Evolutionary conservation across 1,140 invertebrate species (phyloP), one percentile per base, ranked within the genome.

Genomic region (Hirudo medicinalis): DNA sequence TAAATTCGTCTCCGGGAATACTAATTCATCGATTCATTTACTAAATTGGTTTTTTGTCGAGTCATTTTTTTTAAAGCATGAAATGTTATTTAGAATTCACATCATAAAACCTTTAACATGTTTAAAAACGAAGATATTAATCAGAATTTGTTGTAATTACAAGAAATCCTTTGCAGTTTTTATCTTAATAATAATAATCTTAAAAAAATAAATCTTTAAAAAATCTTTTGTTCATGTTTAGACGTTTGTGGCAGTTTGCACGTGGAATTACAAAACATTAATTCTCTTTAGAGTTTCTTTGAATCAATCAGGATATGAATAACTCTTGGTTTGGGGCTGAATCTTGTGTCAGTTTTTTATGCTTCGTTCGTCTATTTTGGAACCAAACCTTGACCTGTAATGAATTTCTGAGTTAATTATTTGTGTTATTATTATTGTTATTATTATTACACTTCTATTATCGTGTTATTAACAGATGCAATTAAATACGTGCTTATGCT

Each of bases 381-480:
- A 97, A 97, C 94, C 94, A 97, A 5, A 97, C 94, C 85, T 97
- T 97, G 29, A 97, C 94, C 93, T 96, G 86, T 27, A 86, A 87
- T 57, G 75, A 54, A 72, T 69, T 72, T 22, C 40, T 19, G 22
- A n/a, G n/a, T n/a, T n/a, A 67, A 67, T 40, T 57, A 57, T 36
- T 57, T 3, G 2, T 57, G 9, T n/a, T 57, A 57, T n/a, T 57
- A 57, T 57, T n/a, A 57, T 4, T n/a, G 9, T 57, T n/a, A 57
- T 57, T 57, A 57, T 57, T n/a, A 57, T 9, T n/a, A 57, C 4
- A 22, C 22, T 63, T 63, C 20, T 32, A 63, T 63, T 63, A 63
- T 63, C 22, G 17, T 63, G 2, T 63, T 63, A 63, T 15, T 63
- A 63, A 63, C 17, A 63, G 19, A 63, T 63, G 11, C 11, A 63